Conservation (phyloP, 2,113 vertebrate species). For the Merops nubicus region DNA sequence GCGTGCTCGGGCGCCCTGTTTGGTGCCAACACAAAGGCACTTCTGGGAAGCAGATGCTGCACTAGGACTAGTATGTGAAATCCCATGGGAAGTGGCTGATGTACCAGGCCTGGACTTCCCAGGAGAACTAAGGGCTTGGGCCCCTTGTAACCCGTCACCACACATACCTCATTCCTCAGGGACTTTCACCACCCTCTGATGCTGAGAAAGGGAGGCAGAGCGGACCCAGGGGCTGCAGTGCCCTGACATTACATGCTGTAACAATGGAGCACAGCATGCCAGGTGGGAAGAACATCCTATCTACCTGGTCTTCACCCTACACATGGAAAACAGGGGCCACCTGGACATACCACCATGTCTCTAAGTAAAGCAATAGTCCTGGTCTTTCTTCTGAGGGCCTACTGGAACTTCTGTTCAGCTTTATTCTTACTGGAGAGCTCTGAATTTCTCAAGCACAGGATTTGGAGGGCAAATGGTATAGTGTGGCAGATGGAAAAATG, state of each 20-base stretch:
- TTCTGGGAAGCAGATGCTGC: slow-evolving; percentile 1
- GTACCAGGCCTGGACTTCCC: not conserved
- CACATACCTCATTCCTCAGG: not conserved
- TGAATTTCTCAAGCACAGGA: not conserved
- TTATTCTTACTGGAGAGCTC: not conserved
- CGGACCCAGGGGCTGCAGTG: not conserved
- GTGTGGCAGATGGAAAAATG: not conserved
- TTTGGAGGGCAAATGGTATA: not conserved
- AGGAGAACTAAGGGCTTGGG: not conserved
- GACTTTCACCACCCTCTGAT: not conserved
- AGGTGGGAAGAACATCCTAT: not conserved
- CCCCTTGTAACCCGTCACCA: not conserved
- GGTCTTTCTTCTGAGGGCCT: not conserved
- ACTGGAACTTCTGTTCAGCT: not conserved
- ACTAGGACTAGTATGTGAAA: not conserved
- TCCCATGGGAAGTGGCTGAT: not conserved
- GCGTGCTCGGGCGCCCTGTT: fast-evolving
- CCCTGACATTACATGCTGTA: not conserved
- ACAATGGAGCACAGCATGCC: fast-evolving
- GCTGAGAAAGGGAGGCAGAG: not conserved
- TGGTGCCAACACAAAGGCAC: slow-evolving; percentile 20
- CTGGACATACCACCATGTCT: not conserved
- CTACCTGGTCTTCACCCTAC: not conserved
- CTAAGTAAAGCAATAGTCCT: not conserved
- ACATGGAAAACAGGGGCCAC: fast-evolving